Evolutionary conservation across 2,888 invertebrate species (phyloP), one percentile per base, ranked within the genome.

Genomic region (Noctua janthe): DNA sequence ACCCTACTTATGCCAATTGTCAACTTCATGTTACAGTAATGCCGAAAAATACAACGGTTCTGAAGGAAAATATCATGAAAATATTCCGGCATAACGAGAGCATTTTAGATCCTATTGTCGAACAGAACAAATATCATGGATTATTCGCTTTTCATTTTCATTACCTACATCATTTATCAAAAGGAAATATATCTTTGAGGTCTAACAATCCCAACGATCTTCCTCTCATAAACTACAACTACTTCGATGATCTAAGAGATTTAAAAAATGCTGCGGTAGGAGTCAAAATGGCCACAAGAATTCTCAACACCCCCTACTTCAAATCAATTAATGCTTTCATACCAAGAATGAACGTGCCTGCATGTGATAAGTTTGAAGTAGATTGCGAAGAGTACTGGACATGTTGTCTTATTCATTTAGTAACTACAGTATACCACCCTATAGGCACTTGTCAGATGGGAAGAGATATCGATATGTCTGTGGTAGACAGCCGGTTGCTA

Each of bases 371-470:
- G 3, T 90, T 80, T 15, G 76, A 81, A 78, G 29, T 59, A 93
- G 93, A 11, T 85, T 76, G 78, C 72, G 17, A 29, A 20, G 72
- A 69, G 11, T 88, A 88, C 66, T 88, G 81, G 85, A 73, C 29
- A 43, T 88, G 88, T 39, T 62, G 70, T 71, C 15, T 35, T n/a
- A 2, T 23, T 1, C 70, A 84, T 76, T 67, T 88, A 72, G 70
- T 76, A 13, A 54, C 95, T 1, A 98, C 98, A 1, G 97, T 98
- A 72, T 97, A 93, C 91, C 97, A 98, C 93, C 97, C 97, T 0
- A 96, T 96, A 20, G 97, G 97, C 2, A 97, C 97, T 0, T 97
- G 97, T 88, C 97, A 97, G 91, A 97, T 97, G 97, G 97, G 97
- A 1, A 97, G 97, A 1, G 86, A 83, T 10, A 94, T 93, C 86